Evolutionary conservation across 2,888 invertebrate species (phyloP).

Genomic region (Schizaphis graminum): DNA sequence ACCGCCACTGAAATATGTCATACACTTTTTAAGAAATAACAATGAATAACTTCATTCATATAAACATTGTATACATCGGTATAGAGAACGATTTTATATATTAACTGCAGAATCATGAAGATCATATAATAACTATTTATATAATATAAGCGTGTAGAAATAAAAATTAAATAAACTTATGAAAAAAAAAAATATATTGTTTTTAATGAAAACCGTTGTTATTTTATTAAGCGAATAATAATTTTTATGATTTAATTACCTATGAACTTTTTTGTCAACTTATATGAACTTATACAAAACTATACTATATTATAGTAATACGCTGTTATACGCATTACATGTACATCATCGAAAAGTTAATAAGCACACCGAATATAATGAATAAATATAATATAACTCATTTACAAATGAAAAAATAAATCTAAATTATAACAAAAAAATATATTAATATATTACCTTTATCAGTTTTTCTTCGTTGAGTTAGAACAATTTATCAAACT

Average conservation of each 20-base stretch:
- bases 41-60: not conserved
- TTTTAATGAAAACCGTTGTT: not conserved
- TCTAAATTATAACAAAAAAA: not conserved
- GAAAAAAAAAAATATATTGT: not conserved
- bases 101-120: too few species aligned
- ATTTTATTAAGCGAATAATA: not conserved
- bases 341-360: not conserved
- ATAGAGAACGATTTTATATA: not conserved
- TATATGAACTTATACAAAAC: not conserved
- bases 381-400: not conserved
- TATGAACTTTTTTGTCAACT: not conserved
- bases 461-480: not conserved
- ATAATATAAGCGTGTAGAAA: not conserved
- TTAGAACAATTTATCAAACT: not conserved
- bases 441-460: not conserved
- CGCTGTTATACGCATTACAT: not conserved
- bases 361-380: not conserved
- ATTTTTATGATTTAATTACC: not conserved
- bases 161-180: not conserved
- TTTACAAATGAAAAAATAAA: not conserved
- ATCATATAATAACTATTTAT: not conserved
- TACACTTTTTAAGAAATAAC: too few species aligned
- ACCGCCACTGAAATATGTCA: not conserved
- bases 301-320: not conserved
- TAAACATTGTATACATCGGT: not conserved